Evolutionary conservation across 1,140 invertebrate species (phyloP).

Genomic region (Coboldia fuscipes): DNA sequence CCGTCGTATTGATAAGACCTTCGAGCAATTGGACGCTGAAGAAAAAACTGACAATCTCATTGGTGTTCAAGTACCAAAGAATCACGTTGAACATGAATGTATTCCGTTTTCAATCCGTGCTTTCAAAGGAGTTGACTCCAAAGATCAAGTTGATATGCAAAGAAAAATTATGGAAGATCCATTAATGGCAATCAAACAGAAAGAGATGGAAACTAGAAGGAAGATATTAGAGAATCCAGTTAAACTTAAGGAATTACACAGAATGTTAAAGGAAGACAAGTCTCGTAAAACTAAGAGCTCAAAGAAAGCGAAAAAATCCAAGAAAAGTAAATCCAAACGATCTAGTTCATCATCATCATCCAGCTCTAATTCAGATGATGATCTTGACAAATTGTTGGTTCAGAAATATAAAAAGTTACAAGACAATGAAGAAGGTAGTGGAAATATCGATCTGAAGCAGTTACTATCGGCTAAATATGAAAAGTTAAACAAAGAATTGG

Average conservation of each 20-base stretch:
- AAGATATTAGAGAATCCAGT: constrained; percentile 77
- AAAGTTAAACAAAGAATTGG: constrained; percentile 16
- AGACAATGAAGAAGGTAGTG: constrained; percentile 16
- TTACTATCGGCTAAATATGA: constrained; percentile 14
- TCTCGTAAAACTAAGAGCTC: constrained; percentile 20
- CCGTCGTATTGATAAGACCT: constrained; percentile 63
- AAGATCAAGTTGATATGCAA: constrained; percentile 53
- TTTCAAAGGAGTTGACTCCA: constrained; percentile 19
- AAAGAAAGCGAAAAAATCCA: constrained; percentile 28
- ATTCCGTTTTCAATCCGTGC: constrained; percentile 48
- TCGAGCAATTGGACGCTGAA: constrained; percentile 40
- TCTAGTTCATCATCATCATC: constrained; percentile 16
- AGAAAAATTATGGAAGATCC: constrained; percentile 82
- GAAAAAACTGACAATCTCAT: constrained; percentile 28
- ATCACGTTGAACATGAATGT: constrained; percentile 50
- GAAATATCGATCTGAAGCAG: constrained; percentile 9
- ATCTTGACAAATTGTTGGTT: constrained; percentile 25
- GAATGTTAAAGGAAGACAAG: constrained; percentile 41
- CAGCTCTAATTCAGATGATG: constrained; percentile 22
- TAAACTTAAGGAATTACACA: constrained; percentile 61
- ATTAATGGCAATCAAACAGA: constrained; percentile 60
- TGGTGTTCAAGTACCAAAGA: constrained; percentile 26
- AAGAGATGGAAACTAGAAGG: constrained; percentile 58
- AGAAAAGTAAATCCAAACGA: constrained; percentile 23
- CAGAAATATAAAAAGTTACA: constrained; percentile 25